Percentiles rank a stretch among this genome's conserved stretches.
Conservation (phyloP, 2,888 invertebrate genomes). For the Tiliacea aurago region DNA sequence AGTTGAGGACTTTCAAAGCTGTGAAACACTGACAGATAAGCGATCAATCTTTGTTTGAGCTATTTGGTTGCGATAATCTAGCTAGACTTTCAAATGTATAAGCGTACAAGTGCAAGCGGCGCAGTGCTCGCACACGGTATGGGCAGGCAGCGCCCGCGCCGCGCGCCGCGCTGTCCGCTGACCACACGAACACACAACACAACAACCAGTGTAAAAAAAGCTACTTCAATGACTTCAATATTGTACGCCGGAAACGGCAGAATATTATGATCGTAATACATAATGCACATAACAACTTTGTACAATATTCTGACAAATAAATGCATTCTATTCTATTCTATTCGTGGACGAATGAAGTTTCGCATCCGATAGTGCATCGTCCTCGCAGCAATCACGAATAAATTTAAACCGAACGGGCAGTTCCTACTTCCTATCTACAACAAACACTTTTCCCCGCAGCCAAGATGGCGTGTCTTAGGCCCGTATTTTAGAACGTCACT, state of each 20-base stretch:
- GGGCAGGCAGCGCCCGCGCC: neutral
- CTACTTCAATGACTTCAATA: neutral
- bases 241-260: no score
- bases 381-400: neutral
- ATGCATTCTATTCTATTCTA: no score
- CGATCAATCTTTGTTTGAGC: conserved; percentile 1
- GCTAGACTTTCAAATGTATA: neutral
- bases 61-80: neutral
- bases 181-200: neutral
- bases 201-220: neutral
- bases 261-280: no score
- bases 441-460: neutral
- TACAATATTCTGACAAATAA: no score
- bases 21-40: neutral
- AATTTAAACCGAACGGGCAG: neutral
- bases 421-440: no score
- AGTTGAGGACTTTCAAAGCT: neutral
- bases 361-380: neutral
- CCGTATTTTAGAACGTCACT: no score
- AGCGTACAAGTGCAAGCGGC: conserved; percentile 5
- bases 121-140: conserved; percentile 1
- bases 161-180: neutral
- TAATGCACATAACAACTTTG: no score
- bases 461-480: neutral
- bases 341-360: neutral